A percentile compares a stretch with the other conserved stretches of the same genome.
Evolutionary conservation across 2,888 invertebrate genomes (phyloP).

Genomic region (Chymomyza fuscimana): DNA sequence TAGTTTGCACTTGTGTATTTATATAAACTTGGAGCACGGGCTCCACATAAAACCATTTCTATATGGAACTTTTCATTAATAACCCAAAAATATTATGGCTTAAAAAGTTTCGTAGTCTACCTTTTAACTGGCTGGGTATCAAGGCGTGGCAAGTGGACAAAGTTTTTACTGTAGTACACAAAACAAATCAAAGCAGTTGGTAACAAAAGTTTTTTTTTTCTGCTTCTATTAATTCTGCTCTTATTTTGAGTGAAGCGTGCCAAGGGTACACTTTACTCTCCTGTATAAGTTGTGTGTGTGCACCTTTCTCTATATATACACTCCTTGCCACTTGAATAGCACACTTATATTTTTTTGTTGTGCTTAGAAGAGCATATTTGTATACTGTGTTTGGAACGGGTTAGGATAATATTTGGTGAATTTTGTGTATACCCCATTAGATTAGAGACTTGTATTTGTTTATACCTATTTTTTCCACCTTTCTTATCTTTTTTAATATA

Average conservation of each 20-base stretch:
- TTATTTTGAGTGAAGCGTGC: constrained; percentile 39
- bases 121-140: constrained; percentile 31
- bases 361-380: too few species aligned
- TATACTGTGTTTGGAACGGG: too few species aligned
- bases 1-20: constrained; percentile 68
- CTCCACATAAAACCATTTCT: neutral
- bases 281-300: neutral
- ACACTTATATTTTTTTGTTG: neutral
- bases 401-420: too few species aligned
- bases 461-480: too few species aligned
- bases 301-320: neutral
- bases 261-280: neutral
- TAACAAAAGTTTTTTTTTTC: constrained; percentile 42
- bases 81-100: constrained; percentile 69
- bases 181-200: constrained; percentile 73
- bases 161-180: constrained; percentile 47
- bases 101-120: constrained; percentile 57
- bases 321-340: neutral
- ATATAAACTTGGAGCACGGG: constrained; percentile 35
- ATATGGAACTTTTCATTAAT: constrained; percentile 62
- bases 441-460: too few species aligned
- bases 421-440: too few species aligned
- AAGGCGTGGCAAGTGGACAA: neutral
- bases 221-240: constrained; percentile 24
- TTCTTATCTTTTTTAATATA: too few species aligned